A percentile compares a stretch with the other conserved stretches of the same genome.
phyloP scores from a whole-genome alignment of 2,797 vertebrate species.

The Tarsius wallacei region DNA sequence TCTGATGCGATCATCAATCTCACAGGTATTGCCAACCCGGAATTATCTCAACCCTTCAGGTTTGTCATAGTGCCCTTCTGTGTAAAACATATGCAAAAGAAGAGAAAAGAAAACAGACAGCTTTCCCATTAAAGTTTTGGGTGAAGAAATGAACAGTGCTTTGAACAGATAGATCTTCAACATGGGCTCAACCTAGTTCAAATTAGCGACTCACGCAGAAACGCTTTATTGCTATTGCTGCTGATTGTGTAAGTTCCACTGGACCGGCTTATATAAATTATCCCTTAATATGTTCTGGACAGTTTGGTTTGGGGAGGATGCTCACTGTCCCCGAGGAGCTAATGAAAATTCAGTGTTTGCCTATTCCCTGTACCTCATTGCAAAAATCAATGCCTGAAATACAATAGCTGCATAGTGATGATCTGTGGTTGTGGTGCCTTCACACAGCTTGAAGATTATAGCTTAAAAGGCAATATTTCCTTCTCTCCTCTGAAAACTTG shows the following conservation, averaged over 20 bases:
- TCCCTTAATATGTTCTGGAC: constrained; percentile 70
- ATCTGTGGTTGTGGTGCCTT: constrained; percentile 81
- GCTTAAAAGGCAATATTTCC: constrained; percentile 77
- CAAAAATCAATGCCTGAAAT: constrained; percentile 86
- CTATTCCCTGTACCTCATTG: constrained; percentile 79
- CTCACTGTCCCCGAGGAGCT: constrained; percentile 77
- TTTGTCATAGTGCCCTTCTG: neutral
- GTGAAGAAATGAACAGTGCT: constrained; percentile 19
- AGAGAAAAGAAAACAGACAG: neutral
- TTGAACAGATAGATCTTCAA: neutral
- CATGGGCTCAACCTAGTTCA: neutral
- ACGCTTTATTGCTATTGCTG: constrained; percentile 55
- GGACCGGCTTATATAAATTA: constrained; percentile 76
- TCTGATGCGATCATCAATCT: neutral
- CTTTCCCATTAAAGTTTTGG: constrained; percentile 41
- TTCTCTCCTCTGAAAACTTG: constrained; percentile 71
- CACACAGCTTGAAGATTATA: constrained; percentile 82
- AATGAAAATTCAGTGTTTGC: constrained; percentile 87
- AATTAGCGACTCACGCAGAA: constrained; percentile 72
- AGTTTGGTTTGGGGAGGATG: constrained; percentile 62
- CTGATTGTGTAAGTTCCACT: constrained; percentile 73
- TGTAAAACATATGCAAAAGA: constrained; percentile 17
- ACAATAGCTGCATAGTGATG: constrained; percentile 84
- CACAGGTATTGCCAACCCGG: neutral
- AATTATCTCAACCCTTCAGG: neutral